Percentiles rank a stretch among this genome's conserved stretches.
Evolutionary conservation across 53 echinoderm and acorn worm genomes (phyloP).

Genomic region (Henricia sp.): DNA sequence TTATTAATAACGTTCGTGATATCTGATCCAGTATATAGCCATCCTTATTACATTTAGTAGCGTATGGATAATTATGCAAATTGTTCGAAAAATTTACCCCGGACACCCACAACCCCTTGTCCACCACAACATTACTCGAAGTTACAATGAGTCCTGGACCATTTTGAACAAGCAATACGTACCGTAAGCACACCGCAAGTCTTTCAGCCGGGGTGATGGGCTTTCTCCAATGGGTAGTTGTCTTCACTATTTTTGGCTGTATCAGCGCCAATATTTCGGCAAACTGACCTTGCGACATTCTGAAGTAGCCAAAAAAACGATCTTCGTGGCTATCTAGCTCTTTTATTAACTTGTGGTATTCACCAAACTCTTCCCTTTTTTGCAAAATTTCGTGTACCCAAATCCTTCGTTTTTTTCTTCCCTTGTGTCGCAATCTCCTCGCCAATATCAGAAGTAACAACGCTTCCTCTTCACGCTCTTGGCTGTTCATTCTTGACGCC

Average conservation of each 20-base stretch:
- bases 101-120: no score
- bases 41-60: no score
- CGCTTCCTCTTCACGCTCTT: not conserved
- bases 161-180: not conserved
- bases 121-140: no score
- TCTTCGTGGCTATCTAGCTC: not conserved
- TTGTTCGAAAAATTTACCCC: no score
- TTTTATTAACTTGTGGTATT: not conserved
- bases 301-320: constrained; percentile 1
- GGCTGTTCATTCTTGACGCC: no score
- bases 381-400: not conserved
- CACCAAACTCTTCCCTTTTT: not conserved
- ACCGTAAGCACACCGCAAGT: constrained; percentile 7
- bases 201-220: constrained; percentile 1
- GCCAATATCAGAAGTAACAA: constrained; percentile 6
- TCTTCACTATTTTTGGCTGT: not conserved
- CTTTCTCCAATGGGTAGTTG: not conserved
- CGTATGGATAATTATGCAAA: no score
- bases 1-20: no score
- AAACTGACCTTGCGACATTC: not conserved
- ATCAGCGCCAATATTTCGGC: not conserved
- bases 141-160: no score
- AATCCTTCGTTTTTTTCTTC: not conserved
- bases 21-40: no score
- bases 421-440: not conserved